Percentiles rank a stretch among this genome's conserved stretches.
These are phyloP conservation scores for Conopomorpha cramerella DNA, from an alignment of 1,140 invertebrate genomes.

Conservation along the genomic window DNA sequence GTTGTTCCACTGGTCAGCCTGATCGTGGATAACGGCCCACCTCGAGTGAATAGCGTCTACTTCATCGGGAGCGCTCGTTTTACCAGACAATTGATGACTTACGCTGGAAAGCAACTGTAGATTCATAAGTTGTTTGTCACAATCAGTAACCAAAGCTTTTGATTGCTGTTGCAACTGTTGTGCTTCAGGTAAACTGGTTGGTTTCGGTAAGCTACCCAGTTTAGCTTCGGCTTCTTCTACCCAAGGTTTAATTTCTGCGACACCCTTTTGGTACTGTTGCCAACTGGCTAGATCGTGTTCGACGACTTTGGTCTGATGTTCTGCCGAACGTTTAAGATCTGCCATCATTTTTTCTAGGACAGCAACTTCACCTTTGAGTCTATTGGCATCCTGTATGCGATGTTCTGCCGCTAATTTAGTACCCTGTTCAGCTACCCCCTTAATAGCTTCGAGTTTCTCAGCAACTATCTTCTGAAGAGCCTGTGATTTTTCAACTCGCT, in stretches of 20 bases:
- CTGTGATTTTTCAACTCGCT: conserved; percentile 73
- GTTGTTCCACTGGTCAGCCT: conserved; percentile 71
- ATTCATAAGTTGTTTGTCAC: conserved; percentile 74
- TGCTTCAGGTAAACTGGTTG: conserved; percentile 79
- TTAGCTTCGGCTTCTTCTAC: conserved; percentile 84
- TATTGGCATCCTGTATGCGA: conserved; percentile 68
- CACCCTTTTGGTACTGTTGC: conserved; percentile 80
- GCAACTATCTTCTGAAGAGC: conserved; percentile 70
- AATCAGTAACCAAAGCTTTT: conserved; percentile 73
- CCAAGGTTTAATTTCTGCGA: conserved; percentile 85
- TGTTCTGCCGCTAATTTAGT: conserved; percentile 71
- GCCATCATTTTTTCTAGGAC: conserved; percentile 70
- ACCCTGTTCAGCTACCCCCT: conserved; percentile 77
- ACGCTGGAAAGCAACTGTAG: conserved; percentile 73
- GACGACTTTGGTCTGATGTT: conserved; percentile 73
- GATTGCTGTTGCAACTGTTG: conserved; percentile 73
- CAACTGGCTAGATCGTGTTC: conserved; percentile 80
- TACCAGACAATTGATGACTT: conserved; percentile 73
- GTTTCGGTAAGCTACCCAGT: conserved; percentile 72
- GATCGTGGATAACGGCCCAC: conserved; percentile 77
- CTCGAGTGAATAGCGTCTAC: conserved; percentile 80
- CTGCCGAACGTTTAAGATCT: conserved; percentile 70
- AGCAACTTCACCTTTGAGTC: conserved; percentile 70
- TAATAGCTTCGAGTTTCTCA: conserved; percentile 75
- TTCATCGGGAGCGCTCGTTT: conserved; percentile 77